Conservation (phyloP, 2,888 invertebrate species). For the Lagria hirta region DNA sequence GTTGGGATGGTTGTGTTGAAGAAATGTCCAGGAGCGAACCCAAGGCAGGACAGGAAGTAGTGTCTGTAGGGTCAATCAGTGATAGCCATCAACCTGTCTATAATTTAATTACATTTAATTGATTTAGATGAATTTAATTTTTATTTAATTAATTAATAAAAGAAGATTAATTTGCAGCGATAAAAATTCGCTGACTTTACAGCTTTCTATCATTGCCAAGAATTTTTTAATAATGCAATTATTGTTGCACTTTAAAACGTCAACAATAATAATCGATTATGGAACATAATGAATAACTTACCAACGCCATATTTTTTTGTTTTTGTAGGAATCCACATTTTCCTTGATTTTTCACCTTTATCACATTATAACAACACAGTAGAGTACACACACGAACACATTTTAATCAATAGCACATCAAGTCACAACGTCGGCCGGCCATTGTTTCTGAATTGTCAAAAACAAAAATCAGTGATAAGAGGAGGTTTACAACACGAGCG, state of each 20-base stretch:
- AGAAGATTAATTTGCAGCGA: too few relatives aligned
- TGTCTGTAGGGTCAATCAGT: constrained; percentile 35
- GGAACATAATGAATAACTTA: constrained; percentile 54
- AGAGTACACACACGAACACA: constrained; percentile 37
- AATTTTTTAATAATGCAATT: constrained; percentile 6
- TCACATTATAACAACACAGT: constrained; percentile 44
- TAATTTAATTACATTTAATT: constrained; percentile 18
- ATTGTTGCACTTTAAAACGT: constrained; percentile 10
- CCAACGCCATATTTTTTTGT: constrained; percentile 74
- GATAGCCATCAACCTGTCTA: constrained; percentile 16
- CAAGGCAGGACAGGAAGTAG: constrained; percentile 34
- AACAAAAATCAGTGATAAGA: constrained; percentile 17
- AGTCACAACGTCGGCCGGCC: constrained; percentile 48
- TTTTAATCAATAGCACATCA: constrained; percentile 49
- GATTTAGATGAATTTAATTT: constrained; percentile 16
- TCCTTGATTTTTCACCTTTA: constrained; percentile 32
- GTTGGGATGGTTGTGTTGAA: constrained; percentile 31
- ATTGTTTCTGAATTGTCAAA: constrained; percentile 44
- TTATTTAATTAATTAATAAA: too few relatives aligned
- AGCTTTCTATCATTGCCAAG: too few relatives aligned
- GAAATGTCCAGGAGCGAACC: constrained; percentile 41
- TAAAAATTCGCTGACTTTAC: constrained; percentile 3
- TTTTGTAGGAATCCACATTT: constrained; percentile 75
- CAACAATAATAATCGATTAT: constrained; percentile 14
- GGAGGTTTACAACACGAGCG: too few relatives aligned